Evolutionary conservation across 2,888 invertebrate species (phyloP).

Genomic region (Lithophane socia): DNA sequence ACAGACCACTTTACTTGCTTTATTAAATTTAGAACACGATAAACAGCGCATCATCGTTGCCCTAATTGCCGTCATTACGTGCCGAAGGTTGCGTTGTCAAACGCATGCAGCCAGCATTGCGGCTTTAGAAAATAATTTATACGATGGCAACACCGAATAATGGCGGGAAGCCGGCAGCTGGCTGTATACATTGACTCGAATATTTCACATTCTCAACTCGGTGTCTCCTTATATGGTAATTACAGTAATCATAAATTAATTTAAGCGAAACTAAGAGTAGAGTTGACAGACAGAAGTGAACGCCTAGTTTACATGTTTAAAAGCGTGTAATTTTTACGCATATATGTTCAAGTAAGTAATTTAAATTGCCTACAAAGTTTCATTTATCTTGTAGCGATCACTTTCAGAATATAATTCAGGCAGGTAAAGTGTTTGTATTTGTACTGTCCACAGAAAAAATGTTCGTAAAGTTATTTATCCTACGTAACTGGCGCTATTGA

Average conservation of each 20-base stretch:
- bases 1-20: slow-evolving; percentile 46
- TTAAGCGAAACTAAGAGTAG: slow-evolving; percentile 26
- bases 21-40: slow-evolving; percentile 69
- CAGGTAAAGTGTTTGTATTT: neutral
- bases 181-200: slow-evolving; percentile 35
- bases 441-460: neutral
- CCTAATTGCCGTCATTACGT: slow-evolving; percentile 71
- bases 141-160: slow-evolving; percentile 55
- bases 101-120: slow-evolving; percentile 60
- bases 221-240: slow-evolving; percentile 60
- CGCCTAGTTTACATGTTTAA: slow-evolving; percentile 36
- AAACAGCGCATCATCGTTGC: slow-evolving; percentile 58
- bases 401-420: neutral
- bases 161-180: slow-evolving; percentile 61
- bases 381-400: slow-evolving; percentile 18
- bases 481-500: too few relatives aligned
- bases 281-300: neutral
- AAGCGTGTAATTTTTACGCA: slow-evolving; percentile 14
- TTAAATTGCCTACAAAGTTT: slow-evolving; percentile 28
- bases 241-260: slow-evolving; percentile 51
- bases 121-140: slow-evolving; percentile 65
- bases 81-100: slow-evolving; percentile 64
- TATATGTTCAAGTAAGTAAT: neutral
- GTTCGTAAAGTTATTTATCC: too few relatives aligned
- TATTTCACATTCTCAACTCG: slow-evolving; percentile 59